phyloP scores from a whole-genome alignment of 1,140 invertebrate species.

The Lepidostoma basale region DNA sequence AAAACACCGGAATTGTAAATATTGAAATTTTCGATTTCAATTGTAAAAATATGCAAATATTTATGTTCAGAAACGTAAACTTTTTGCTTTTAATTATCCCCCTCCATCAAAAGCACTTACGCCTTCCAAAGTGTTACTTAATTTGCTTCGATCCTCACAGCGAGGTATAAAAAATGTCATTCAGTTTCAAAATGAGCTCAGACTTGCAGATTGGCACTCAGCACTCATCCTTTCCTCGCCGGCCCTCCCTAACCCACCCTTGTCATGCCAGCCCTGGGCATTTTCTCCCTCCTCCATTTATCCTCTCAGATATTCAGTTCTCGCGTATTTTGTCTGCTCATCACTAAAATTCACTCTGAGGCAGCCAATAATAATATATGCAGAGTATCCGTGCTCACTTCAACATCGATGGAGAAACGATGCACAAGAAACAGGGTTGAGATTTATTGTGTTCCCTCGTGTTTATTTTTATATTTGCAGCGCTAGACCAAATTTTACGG shows the following conservation, averaged over 20 bases:
- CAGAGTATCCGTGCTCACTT: constrained; percentile 42
- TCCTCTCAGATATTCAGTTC: constrained; percentile 26
- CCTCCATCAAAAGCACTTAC: constrained; percentile 3
- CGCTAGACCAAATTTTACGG: too few species aligned
- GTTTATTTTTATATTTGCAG: too few species aligned
- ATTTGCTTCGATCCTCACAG: constrained; percentile 28
- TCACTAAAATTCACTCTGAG: constrained; percentile 43
- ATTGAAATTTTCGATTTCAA: too few species aligned
- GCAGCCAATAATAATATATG: constrained; percentile 45
- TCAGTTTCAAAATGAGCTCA: constrained; percentile 9
- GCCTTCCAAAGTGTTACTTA: constrained; percentile 11
- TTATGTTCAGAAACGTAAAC: too few species aligned
- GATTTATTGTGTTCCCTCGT: not conserved
- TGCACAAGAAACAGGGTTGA: constrained; percentile 5
- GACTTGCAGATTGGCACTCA: constrained; percentile 36
- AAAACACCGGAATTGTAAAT: too few species aligned
- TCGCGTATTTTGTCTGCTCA: constrained; percentile 35
- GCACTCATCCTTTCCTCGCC: constrained; percentile 1
- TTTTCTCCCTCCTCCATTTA: not conserved
- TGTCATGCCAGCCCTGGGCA: not conserved
- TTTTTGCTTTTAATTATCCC: not conserved
- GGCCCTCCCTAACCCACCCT: too few species aligned
- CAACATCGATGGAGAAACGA: constrained; percentile 13
- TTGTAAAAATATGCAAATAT: too few species aligned
- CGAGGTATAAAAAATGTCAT: constrained; percentile 26